Conservation (phyloP, 2,113 vertebrate species). For the Colius striatus region DNA sequence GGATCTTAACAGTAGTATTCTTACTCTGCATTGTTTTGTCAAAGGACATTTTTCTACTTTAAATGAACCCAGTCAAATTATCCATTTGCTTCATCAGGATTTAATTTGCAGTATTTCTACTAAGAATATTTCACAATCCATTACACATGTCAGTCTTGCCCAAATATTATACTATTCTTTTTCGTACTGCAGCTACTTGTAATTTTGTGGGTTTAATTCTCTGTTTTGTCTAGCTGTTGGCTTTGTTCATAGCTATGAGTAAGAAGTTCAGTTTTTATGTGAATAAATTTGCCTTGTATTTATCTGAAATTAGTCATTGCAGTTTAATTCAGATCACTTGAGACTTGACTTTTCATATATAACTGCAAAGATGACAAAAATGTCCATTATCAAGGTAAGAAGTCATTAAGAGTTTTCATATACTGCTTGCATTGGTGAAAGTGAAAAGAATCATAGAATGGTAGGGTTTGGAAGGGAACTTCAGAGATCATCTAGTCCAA, state of each 20-base stretch:
- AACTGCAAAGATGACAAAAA: not conserved
- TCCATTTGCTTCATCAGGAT: not conserved
- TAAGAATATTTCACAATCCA: not conserved
- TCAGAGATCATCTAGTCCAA: no score
- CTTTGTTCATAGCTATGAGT: not conserved
- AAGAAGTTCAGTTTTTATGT: not conserved
- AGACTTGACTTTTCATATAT: not conserved
- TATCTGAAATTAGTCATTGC: not conserved
- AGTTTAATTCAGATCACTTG: not conserved
- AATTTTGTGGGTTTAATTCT: not conserved
- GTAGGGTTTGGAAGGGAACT: no score
- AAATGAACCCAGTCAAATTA: not conserved
- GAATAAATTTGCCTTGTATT: not conserved
- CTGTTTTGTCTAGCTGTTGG: not conserved
- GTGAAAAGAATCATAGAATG: no score
- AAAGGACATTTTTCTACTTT: not conserved
- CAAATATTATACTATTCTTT: not conserved
- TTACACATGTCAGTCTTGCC: not conserved
- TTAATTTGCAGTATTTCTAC: not conserved
- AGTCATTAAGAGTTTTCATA: not conserved
- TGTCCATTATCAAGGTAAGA: not conserved
- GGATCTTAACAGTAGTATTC: conserved; percentile 3
- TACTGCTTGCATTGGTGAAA: not conserved
- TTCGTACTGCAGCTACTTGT: not conserved
- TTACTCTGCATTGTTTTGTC: not conserved